Percentiles rank a stretch among this genome's conserved stretches.
Evolutionary conservation across 1,140 invertebrate species (phyloP).

Genomic region (Hycleus phaleratus): DNA sequence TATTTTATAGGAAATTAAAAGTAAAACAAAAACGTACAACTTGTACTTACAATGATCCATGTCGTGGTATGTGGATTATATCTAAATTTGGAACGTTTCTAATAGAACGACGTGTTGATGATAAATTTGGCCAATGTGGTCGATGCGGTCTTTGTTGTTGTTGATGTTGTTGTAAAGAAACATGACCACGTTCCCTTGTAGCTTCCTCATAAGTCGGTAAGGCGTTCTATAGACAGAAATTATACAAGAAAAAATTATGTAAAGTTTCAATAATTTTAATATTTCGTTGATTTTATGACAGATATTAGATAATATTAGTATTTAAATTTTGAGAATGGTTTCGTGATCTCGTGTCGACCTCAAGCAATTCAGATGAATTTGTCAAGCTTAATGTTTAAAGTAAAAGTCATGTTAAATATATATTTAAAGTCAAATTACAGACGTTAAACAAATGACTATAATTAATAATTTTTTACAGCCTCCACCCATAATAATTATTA

Average conservation of each 20-base stretch:
- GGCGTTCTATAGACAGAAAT: constrained; percentile 27
- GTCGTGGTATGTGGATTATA: constrained; percentile 28
- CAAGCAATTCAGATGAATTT: constrained; percentile 10
- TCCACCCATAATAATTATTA: background rate
- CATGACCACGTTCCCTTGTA: constrained; percentile 29
- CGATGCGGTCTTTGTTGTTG: constrained; percentile 28
- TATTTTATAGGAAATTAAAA: too few species aligned
- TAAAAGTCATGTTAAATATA: constrained; percentile 9
- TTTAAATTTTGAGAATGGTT: constrained; percentile 7
- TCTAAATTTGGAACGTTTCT: constrained; percentile 32
- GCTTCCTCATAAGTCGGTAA: constrained; percentile 44
- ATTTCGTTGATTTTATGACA: background rate
- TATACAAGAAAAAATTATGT: background rate
- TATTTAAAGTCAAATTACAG: constrained; percentile 12
- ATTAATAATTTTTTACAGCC: constrained; percentile 9
- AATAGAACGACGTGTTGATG: constrained; percentile 20
- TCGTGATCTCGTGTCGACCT: constrained; percentile 7
- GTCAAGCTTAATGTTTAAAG: constrained; percentile 8
- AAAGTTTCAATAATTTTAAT: too few species aligned
- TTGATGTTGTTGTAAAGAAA: background rate
- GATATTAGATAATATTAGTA: constrained; percentile 15
- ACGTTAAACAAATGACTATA: constrained; percentile 6
- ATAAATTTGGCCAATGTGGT: constrained; percentile 34
- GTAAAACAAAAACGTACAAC: too few species aligned
- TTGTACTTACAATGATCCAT: constrained; percentile 35